phyloP scores from a whole-genome alignment of 2,888 invertebrate species.

The Agriopis leucophaearia region DNA sequence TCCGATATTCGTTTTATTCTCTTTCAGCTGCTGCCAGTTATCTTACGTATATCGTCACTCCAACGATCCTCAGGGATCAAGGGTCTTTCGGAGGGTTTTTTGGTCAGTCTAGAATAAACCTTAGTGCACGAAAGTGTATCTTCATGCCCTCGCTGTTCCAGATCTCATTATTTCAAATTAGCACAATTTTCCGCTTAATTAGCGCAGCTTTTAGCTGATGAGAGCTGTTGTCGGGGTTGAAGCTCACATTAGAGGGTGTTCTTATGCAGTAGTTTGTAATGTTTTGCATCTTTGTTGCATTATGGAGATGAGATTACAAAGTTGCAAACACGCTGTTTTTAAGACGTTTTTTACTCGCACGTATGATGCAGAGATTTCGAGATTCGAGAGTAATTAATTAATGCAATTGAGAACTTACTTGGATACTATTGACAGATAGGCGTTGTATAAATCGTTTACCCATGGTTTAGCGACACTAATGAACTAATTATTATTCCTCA shows the following conservation, averaged over 20 bases:
- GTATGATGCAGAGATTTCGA: no score
- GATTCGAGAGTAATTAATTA: no score
- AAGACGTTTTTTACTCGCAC: no score
- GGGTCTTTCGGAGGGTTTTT: background rate
- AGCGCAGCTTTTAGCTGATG: conserved; percentile 54
- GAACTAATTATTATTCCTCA: no score
- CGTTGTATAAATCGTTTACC: no score
- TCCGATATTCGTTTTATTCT: no score
- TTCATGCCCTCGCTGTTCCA: conserved; percentile 15
- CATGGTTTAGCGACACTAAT: no score
- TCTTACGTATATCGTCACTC: no score
- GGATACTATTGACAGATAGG: no score
- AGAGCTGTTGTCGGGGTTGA: conserved; percentile 32
- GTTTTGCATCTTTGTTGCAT: background rate
- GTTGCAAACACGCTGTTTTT: background rate
- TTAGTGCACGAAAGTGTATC: background rate
- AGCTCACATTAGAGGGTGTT: conserved; percentile 12
- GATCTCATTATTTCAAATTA: conserved; percentile 30
- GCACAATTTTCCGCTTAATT: conserved; percentile 18
- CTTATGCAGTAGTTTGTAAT: background rate
- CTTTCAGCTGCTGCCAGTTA: no score
- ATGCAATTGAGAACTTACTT: no score
- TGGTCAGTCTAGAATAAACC: background rate
- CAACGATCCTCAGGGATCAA: no score
- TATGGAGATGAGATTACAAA: background rate